Base-by-base conservation (phyloP, 2,113 vertebrate species). In the Dolichotis patagonum region DNA sequence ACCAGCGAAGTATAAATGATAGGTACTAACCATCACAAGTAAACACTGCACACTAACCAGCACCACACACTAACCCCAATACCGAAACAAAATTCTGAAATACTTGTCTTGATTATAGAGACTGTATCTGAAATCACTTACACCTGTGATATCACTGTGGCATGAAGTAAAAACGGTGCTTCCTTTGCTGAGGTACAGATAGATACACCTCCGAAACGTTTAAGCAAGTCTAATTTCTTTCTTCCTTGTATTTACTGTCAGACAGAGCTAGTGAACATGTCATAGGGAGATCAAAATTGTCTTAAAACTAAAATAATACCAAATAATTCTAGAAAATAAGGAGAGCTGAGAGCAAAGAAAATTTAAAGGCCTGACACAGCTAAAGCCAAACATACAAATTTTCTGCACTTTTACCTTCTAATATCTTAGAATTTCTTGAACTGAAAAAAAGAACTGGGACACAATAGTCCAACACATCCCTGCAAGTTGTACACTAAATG, bases 81-180 rank as follows among this genome's bases (percentile, higher is more conserved):
- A 75, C 20, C 67, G 22, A 93, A 87, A 88, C 20, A 92, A 82
- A 96, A 94, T 38, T 75, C 35, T 80, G 32, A 96, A 94, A 85
- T 43, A 54, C 30, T 38, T 32, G 62, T 38, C 58, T 85, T 85
- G 12, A 58, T 92, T 94, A 52, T 22, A 65, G 73, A 94, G 43
- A 77, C 73, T 46, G 26, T 46, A 71, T 8, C 35, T 89, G 54
- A 73, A 89, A 78, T 90, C 41, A 78, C 17, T 85, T 71, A 91
- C 4, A 71, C 12, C 58, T 86, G 67, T 46, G 75, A 90, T 69
- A 78, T 77, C 41, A 82, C 32, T 69, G 26, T 20, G 78, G 75
- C 52, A 60, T 63, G 7, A 90, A 60, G 11, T 24, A 83, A 95
- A 94, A 96, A 81, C 5, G 5, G 8, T 85, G 35, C 6, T 3